Evolutionary conservation across 2,113 vertebrate genomes (phyloP), one percentile per base, ranked within the genome.

Genomic region (Stomatorhinus ivindoensis): DNA sequence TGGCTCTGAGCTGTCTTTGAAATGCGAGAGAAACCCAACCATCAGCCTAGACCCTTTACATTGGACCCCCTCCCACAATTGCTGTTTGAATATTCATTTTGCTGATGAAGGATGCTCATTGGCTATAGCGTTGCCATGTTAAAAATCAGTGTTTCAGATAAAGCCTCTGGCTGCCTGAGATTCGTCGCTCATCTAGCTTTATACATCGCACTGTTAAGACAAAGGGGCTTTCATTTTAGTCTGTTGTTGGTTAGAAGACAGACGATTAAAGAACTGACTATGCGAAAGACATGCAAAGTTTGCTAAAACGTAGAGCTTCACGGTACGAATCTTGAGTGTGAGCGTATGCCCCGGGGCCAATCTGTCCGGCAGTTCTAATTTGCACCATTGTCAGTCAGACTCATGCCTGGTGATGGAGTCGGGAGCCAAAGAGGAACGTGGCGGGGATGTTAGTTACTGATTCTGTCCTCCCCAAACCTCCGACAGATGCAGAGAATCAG

Each of bases 391-490:
- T 44, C 15, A 35, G 50, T 55, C 47, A 55, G 46, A 89, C 31
- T 55, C 31, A 7, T 35, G 19, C 69, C 48, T 55, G 50, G 19
- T 6, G 48, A 35, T 42, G 21, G 88, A 89, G 39, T 61, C 24
- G 3, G 4, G n/a, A 84, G 19, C 42, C 51, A 10, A 31, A 42
- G 73, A n/a, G 21, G 73, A 46, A 46, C 31, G 21, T n/a, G 76
- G 51, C 1, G 21, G 21, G 15, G 46, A 42, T 39, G 73, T 31
- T 21, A 51, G 76, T 44, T 15, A 11, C 6, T 47, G 80, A 58
- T 42, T 89, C 88, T 55, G 82, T 50, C 73, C 88, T 89, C 88
- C 47, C 27, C 47, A 24, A 89, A 58, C 88, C 88, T 84, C 51
- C 88, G n/a, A 89, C 88, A 46, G 50, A 46, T 51, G 53, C 51